A percentile compares a stretch with the other conserved stretches of the same genome.
Conservation (phyloP, 2,797 vertebrate species). For the Paedocypris micromegethes region DNA sequence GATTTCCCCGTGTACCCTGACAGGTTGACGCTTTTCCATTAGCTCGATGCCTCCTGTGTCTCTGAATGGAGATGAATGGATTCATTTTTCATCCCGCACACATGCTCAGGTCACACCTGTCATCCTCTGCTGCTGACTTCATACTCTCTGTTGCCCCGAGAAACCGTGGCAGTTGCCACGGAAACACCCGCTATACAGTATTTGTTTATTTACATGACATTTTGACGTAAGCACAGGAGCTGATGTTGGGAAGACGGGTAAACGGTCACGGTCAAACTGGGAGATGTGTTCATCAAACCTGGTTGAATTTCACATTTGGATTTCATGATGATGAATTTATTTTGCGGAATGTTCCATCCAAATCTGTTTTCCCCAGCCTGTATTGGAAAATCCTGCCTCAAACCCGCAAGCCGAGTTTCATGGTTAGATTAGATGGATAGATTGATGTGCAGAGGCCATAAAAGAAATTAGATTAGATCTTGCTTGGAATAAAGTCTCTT, state of each 20-base stretch:
- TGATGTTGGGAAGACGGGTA: slow-evolving; percentile 11
- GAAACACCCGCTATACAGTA: slow-evolving; percentile 27
- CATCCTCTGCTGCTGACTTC: slow-evolving; percentile 38
- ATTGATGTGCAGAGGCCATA: slow-evolving; percentile 59
- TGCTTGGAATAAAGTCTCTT: slow-evolving; percentile 56
- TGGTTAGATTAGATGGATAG: slow-evolving; percentile 56
- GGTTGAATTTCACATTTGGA: no score
- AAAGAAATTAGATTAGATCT: slow-evolving; percentile 68
- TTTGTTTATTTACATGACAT: slow-evolving; percentile 43
- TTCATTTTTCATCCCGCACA: slow-evolving; percentile 33
- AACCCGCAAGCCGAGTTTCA: slow-evolving; percentile 55
- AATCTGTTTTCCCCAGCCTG: neutral
- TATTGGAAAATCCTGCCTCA: slow-evolving; percentile 36
- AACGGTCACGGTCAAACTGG: no score
- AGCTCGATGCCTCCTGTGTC: neutral
- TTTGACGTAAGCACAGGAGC: slow-evolving; percentile 33
- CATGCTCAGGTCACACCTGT: slow-evolving; percentile 35
- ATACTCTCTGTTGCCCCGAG: slow-evolving; percentile 40
- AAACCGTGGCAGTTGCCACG: slow-evolving; percentile 43
- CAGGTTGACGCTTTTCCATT: slow-evolving; percentile 21
- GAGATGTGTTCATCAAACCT: no score
- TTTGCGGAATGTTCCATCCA: no score
- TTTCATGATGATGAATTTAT: no score
- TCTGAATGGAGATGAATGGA: slow-evolving; percentile 14
- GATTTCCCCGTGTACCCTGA: neutral